These are phyloP conservation scores for Unio delphinus DNA, from an alignment of 2,888 invertebrate species.

Conservation along the genomic window DNA sequence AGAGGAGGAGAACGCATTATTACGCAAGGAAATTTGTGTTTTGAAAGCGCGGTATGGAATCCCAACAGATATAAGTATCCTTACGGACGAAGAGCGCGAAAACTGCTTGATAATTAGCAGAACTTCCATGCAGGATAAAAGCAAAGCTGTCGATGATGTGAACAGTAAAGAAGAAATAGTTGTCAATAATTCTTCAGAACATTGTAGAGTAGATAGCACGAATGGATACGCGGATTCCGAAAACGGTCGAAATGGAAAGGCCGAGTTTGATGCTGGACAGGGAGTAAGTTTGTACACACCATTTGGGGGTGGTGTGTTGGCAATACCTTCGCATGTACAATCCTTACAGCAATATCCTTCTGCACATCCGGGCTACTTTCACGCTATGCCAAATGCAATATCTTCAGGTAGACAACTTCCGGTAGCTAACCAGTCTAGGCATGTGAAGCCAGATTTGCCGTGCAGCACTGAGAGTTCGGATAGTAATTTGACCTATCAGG, in stretches of 20 bases:
- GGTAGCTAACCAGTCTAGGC: no score
- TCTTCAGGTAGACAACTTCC: no score
- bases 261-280: not conserved
- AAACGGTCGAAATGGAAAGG: not conserved
- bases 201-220: not conserved
- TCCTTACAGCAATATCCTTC: no score
- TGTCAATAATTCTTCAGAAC: not conserved
- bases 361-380: no score
- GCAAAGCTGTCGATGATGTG: not conserved
- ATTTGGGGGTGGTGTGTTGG: no score
- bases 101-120: conserved; percentile 19
- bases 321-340: no score
- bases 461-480: no score
- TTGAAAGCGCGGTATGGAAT: conserved; percentile 48
- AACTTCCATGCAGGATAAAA: no score
- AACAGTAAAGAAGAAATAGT: not conserved
- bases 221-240: not conserved
- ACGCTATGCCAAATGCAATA: no score
- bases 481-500: no score
- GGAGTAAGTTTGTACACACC: no score
- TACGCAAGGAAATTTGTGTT: conserved; percentile 44
- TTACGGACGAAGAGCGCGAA: conserved; percentile 38
- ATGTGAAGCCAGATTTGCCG: no score
- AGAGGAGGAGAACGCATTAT: conserved; percentile 51
- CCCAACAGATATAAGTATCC: conserved; percentile 32